Conservation (phyloP, 2,888 invertebrate species). For the Parnassius mnemosyne region DNA sequence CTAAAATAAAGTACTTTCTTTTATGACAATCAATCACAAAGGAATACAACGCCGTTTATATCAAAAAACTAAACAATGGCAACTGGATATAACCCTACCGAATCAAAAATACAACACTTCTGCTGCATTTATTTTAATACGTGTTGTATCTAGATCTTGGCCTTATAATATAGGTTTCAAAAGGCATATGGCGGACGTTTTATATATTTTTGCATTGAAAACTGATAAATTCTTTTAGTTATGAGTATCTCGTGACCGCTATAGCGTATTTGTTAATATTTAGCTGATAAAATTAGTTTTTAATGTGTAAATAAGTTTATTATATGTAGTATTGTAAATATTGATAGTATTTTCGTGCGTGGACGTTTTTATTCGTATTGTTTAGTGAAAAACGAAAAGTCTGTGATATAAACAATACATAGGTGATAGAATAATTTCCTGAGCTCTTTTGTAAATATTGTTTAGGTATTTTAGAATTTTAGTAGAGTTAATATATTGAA, state of each 20-base stretch:
- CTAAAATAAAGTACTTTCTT: slow-evolving; percentile 8
- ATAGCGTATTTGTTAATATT: slow-evolving; percentile 76
- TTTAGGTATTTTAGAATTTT: slow-evolving; percentile 76
- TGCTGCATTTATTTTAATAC: slow-evolving; percentile 21
- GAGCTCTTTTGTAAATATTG: slow-evolving; percentile 78
- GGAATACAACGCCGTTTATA: slow-evolving; percentile 44
- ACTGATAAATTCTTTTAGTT: slow-evolving; percentile 81
- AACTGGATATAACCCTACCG: slow-evolving; percentile 61
- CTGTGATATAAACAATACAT: slow-evolving; percentile 82
- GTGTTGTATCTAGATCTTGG: slow-evolving; percentile 39
- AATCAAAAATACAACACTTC: slow-evolving; percentile 38
- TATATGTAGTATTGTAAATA: slow-evolving; percentile 77
- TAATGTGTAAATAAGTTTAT: slow-evolving; percentile 80
- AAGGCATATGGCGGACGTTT: slow-evolving; percentile 82
- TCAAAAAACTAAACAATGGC: slow-evolving; percentile 62
- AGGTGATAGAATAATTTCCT: slow-evolving; percentile 77
- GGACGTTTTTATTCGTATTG: slow-evolving; percentile 81
- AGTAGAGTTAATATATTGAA: slow-evolving; percentile 74
- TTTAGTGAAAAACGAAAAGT: slow-evolving; percentile 81
- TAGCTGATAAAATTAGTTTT: slow-evolving; percentile 78
- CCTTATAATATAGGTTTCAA: slow-evolving; percentile 68
- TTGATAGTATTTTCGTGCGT: slow-evolving; percentile 79
- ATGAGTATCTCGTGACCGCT: slow-evolving; percentile 79
- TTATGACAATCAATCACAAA: slow-evolving; percentile 35
- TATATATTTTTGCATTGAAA: slow-evolving; percentile 81